Conservation (phyloP, 30 jellyfish, hydroid and myxozoan genomes). For the Pseudorhiza aurosa region DNA sequence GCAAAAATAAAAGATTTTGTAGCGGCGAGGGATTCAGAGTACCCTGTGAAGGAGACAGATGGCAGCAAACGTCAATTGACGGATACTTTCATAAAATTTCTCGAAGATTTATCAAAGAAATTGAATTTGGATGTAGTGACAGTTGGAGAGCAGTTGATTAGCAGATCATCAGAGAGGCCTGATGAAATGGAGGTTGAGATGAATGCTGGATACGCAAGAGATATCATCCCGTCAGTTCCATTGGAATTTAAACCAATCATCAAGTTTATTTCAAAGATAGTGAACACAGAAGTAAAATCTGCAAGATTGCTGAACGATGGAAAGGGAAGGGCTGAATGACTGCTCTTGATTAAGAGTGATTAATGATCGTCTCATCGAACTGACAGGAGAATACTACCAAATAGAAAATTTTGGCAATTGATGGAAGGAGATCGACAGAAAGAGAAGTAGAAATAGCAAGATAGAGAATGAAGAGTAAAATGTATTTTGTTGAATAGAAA, state of each 20-base stretch:
- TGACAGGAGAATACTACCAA: no score
- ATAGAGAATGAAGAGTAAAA: no score
- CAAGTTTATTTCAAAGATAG: neutral
- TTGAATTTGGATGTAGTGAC: conserved; percentile 42
- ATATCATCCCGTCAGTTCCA: conserved; percentile 34
- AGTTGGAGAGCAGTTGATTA: conserved; percentile 56
- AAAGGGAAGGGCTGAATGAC: neutral
- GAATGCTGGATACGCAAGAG: conserved; percentile 12
- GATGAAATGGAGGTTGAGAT: conserved; percentile 16
- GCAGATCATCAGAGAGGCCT: conserved; percentile 3
- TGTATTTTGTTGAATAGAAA: no score
- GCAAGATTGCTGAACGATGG: neutral
- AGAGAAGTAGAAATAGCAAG: no score
- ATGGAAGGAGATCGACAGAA: no score
- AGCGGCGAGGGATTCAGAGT: neutral
- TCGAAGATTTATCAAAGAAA: conserved; percentile 52
- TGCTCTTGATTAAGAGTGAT: no score
- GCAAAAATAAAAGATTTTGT: neutral
- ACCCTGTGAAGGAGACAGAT: neutral
- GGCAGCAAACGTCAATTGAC: conserved; percentile 31
- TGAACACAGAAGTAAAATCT: conserved; percentile 18
- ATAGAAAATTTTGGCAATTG: no score
- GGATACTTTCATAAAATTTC: conserved; percentile 36
- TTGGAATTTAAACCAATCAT: neutral
- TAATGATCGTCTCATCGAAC: no score